Evolutionary conservation across 2,113 vertebrate species (phyloP).

Genomic region (Bostrychus sinensis): DNA sequence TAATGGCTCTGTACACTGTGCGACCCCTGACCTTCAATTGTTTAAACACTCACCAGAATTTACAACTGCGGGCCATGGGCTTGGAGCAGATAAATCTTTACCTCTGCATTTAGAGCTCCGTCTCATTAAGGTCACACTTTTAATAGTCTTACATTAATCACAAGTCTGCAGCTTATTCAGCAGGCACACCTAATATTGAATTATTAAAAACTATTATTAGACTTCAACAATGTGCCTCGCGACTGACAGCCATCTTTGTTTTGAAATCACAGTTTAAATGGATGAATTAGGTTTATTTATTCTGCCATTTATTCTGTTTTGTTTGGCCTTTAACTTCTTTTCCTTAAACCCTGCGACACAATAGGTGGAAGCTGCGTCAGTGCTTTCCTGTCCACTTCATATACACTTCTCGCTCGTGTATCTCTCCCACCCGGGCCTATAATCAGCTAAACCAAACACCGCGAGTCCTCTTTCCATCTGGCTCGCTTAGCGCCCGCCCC

Average conservation of each 20-base stretch:
- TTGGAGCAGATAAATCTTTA: conserved; percentile 15
- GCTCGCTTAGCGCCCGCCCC: conserved; percentile 48
- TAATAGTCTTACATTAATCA: conserved; percentile 4
- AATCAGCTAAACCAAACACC: conserved; percentile 67
- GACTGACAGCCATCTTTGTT: conserved; percentile 4
- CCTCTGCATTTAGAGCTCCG: conserved; percentile 13
- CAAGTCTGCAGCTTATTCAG: background rate
- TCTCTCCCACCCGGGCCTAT: background rate
- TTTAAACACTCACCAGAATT: conserved; percentile 1
- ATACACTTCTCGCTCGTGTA: conserved; percentile 13
- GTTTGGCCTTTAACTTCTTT: conserved; percentile 36
- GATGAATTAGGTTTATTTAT: conserved; percentile 40
- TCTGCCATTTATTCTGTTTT: conserved; percentile 53
- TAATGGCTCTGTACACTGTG: background rate
- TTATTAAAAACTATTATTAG: background rate
- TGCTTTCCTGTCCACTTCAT: conserved; percentile 54
- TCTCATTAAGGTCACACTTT: conserved; percentile 7
- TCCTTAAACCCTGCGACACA: conserved; percentile 58
- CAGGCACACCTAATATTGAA: background rate
- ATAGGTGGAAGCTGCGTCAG: conserved; percentile 73
- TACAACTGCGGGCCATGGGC: conserved; percentile 6
- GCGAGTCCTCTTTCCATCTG: conserved; percentile 60
- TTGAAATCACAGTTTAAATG: background rate
- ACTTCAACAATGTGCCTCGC: background rate
- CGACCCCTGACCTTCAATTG: conserved; percentile 2